These are phyloP conservation scores for Rhinichthys klamathensis DNA, from an alignment of 2,113 vertebrate genomes.

Conservation along the genomic window DNA sequence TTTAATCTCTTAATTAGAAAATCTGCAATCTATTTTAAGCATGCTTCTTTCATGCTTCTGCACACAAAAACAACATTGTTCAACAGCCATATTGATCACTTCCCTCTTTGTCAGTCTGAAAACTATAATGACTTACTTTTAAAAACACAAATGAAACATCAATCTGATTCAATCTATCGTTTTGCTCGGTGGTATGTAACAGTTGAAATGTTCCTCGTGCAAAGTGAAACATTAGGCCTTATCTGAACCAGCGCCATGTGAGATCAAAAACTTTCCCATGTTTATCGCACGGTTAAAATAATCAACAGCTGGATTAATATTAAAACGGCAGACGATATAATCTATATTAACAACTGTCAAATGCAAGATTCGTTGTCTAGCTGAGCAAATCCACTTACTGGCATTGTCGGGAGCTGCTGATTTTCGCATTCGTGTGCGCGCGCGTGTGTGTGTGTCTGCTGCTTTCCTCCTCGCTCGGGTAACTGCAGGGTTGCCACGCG, in stretches of 20 bases:
- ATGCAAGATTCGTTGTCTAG: not conserved
- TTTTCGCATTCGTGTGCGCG: slow-evolving; percentile 26
- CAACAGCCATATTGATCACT: not conserved
- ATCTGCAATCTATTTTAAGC: not conserved
- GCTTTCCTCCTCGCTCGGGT: slow-evolving; percentile 15
- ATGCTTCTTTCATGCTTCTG: too few species aligned
- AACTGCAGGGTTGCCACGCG: slow-evolving; percentile 45
- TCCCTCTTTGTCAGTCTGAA: not conserved
- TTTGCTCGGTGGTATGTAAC: not conserved
- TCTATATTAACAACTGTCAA: not conserved
- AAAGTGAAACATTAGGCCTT: slow-evolving; percentile 15
- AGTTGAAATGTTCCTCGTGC: not conserved
- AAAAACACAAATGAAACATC: not conserved
- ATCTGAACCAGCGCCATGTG: slow-evolving; percentile 44
- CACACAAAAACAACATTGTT: not conserved
- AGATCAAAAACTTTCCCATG: slow-evolving; percentile 33
- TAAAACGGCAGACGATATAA: too few species aligned
- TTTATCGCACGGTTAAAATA: not conserved
- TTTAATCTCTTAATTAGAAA: not conserved
- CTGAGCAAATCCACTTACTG: slow-evolving; percentile 51
- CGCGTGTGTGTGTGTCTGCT: not conserved
- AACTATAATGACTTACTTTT: not conserved
- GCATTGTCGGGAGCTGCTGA: slow-evolving; percentile 39
- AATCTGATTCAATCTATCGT: not conserved
- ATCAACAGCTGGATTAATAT: not conserved